phyloP scores from a whole-genome alignment of 2,888 invertebrate species.

The Plusia festucae region DNA sequence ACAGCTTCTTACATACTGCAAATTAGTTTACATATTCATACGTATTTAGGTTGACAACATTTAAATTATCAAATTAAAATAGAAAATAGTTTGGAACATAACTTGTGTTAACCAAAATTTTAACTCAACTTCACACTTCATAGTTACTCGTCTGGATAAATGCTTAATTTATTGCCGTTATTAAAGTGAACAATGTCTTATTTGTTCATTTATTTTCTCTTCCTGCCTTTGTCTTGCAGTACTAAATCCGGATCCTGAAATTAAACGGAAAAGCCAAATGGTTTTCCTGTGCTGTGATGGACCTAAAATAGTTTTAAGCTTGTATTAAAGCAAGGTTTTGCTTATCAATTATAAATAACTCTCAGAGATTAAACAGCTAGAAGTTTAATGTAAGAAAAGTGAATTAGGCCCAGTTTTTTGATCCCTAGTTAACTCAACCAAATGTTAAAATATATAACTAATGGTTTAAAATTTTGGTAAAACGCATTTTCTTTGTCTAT shows the following conservation, averaged over 20 bases:
- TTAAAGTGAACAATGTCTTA: not conserved
- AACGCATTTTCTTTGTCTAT: too few species aligned
- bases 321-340: not conserved
- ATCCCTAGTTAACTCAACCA: too few species aligned
- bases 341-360: too few species aligned
- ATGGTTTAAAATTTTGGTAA: too few species aligned
- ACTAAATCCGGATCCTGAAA: not conserved
- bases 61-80: too few species aligned
- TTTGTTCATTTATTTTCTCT: conserved; percentile 1
- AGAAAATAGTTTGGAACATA: too few species aligned
- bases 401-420: too few species aligned
- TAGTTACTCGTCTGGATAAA: too few species aligned
- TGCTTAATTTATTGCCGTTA: too few species aligned
- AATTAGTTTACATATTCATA: not conserved
- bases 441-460: too few species aligned
- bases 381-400: too few species aligned
- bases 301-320: not conserved
- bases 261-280: conserved; percentile 1
- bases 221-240: not conserved
- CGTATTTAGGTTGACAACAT: not conserved
- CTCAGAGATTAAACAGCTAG: too few species aligned
- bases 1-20: not conserved
- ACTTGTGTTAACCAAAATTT: not conserved
- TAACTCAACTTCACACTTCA: not conserved
- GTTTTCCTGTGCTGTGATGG: not conserved